These are phyloP conservation scores for Brachystomella parvula DNA, from an alignment of 1,140 invertebrate genomes.

Conservation along the genomic window DNA sequence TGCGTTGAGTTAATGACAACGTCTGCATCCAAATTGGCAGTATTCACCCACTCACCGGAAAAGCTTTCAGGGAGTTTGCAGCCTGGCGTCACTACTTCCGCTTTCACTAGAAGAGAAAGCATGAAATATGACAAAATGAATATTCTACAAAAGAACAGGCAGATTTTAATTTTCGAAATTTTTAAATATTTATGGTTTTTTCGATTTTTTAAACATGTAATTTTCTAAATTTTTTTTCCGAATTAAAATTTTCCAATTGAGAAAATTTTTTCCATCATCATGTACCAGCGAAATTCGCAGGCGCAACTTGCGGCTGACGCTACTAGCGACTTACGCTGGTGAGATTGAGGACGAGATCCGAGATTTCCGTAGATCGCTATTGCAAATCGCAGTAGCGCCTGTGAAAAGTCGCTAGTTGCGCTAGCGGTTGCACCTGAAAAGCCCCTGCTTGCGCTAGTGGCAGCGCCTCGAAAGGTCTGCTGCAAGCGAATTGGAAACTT, in stretches of 20 bases:
- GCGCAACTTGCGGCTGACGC: too few species aligned
- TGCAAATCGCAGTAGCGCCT: too few species aligned
- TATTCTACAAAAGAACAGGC: not conserved
- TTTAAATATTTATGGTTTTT: not conserved
- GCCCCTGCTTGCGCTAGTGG: too few species aligned
- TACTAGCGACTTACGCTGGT: too few species aligned
- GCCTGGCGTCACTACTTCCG: slow-evolving; percentile 78
- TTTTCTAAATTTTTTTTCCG: not conserved
- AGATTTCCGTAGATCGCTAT: too few species aligned
- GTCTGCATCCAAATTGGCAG: slow-evolving; percentile 89
- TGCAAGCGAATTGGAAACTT: too few species aligned
- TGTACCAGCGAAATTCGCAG: too few species aligned
- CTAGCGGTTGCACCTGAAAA: too few species aligned
- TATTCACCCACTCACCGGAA: slow-evolving; percentile 91
- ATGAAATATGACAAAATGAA: slow-evolving; percentile 32
- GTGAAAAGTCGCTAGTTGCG: too few species aligned
- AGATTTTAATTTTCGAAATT: not conserved
- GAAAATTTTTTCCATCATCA: too few species aligned
- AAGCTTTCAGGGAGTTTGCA: slow-evolving; percentile 90
- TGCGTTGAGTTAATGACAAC: slow-evolving; percentile 91
- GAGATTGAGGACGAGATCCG: too few species aligned
- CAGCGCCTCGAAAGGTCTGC: too few species aligned
- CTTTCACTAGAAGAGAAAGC: slow-evolving; percentile 61
- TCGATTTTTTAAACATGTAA: not conserved
- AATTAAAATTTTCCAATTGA: not conserved